Evolutionary conservation across 53 echinoderm and acorn worm genomes (phyloP).

Genomic region (Astropecten irregularis): DNA sequence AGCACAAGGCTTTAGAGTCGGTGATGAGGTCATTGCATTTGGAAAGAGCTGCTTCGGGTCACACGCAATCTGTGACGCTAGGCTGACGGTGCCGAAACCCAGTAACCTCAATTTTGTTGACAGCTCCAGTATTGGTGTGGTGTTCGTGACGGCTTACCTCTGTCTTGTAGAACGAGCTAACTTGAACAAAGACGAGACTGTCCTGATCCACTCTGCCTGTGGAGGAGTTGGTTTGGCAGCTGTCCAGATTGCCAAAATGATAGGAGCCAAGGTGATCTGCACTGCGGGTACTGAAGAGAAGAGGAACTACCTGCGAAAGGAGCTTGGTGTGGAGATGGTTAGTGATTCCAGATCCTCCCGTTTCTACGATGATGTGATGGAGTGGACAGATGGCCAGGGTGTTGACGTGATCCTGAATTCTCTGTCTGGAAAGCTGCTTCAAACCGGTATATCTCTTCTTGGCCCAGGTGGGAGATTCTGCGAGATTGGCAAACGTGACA

Average conservation of each 20-base stretch:
- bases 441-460: constrained; percentile 65
- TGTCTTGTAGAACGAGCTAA: constrained; percentile 79
- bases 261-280: constrained; percentile 77
- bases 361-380: constrained; percentile 66
- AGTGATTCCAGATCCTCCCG: constrained; percentile 49
- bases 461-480: constrained; percentile 78
- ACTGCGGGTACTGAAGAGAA: constrained; percentile 46
- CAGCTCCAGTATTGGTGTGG: constrained; percentile 63
- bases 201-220: constrained; percentile 78
- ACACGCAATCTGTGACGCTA: constrained; percentile 68
- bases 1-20: constrained; percentile 50
- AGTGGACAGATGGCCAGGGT: constrained; percentile 59
- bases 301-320: constrained; percentile 34
- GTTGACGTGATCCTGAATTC: constrained; percentile 89
- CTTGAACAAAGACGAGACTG: constrained; percentile 66
- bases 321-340: constrained; percentile 61
- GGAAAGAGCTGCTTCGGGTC: constrained; percentile 76
- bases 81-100: constrained; percentile 70
- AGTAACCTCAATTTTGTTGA: constrained; percentile 57
- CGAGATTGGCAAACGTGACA: constrained; percentile 63
- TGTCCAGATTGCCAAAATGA: constrained; percentile 74
- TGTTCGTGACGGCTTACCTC: constrained; percentile 80
- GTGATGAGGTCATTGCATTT: constrained; percentile 84
- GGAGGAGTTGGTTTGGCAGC: constrained; percentile 74
- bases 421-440: constrained; percentile 68